Conservation (phyloP, 2,797 vertebrate species). For the Pogonophryne albipinna region DNA sequence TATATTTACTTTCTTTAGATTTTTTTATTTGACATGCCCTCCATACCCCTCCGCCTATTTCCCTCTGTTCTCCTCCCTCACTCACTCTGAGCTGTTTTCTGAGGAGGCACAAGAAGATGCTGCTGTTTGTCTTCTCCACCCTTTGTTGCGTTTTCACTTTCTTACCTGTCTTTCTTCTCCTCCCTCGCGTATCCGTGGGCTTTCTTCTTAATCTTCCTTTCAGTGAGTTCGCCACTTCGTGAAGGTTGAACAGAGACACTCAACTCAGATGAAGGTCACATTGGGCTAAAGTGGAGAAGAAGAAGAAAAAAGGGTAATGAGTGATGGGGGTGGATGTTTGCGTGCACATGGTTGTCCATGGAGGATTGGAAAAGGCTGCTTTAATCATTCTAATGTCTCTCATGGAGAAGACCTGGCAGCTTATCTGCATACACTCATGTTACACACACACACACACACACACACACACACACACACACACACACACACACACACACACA, state of each 20-base stretch:
- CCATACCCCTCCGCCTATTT: conserved; percentile 4
- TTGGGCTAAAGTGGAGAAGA: conserved; percentile 61
- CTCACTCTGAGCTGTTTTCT: conserved; percentile 35
- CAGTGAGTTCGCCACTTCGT: conserved; percentile 45
- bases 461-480: background rate
- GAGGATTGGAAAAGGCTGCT: conserved; percentile 41
- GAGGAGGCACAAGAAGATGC: conserved; percentile 42
- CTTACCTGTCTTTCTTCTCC: conserved; percentile 78
- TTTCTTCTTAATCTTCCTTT: conserved; percentile 53
- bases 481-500: conserved; percentile 2
- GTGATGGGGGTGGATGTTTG: conserved; percentile 29
- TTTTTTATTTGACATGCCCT: conserved; percentile 50
- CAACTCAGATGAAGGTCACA: conserved; percentile 79
- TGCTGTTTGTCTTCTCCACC: conserved; percentile 57
- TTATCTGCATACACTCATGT: background rate
- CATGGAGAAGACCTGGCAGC: conserved; percentile 33
- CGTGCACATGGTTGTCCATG: conserved; percentile 1
- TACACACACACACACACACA: background rate
- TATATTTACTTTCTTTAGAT: conserved; percentile 42
- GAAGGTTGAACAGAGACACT: conserved; percentile 62
- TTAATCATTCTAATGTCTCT: conserved; percentile 71
- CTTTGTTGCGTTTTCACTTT: conserved; percentile 65
- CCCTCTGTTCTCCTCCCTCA: conserved; percentile 26
- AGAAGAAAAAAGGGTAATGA: conserved; percentile 46
- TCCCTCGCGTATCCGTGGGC: conserved; percentile 51